phyloP scores from a whole-genome alignment of 2,113 vertebrate genomes.

The Lamprotornis superbus region DNA sequence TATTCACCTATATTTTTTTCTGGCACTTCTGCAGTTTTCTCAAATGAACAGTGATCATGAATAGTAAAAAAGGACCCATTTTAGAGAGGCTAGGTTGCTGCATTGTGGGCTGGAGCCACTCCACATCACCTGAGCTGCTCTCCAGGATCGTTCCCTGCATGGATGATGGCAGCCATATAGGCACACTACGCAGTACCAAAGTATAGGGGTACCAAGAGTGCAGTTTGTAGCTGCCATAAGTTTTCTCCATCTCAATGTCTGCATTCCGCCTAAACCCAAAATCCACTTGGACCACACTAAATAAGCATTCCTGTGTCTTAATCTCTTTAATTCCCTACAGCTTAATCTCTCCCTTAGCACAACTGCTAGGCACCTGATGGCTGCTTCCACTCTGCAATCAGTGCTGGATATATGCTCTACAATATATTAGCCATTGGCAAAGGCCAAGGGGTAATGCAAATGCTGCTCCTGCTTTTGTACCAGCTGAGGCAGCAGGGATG shows the following conservation, averaged over 20 bases:
- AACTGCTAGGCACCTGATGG: not conserved
- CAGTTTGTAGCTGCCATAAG: not conserved
- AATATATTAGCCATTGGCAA: not conserved
- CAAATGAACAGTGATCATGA: not conserved
- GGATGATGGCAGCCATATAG: fast-evolving
- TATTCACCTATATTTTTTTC: not conserved
- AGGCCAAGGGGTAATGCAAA: not conserved
- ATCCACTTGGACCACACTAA: not conserved
- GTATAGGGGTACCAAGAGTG: not conserved
- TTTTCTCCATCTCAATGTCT: not conserved
- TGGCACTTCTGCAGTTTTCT: not conserved
- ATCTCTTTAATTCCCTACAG: not conserved
- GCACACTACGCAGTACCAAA: fast-evolving
- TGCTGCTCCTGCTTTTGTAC: not conserved
- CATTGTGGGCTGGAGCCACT: not conserved
- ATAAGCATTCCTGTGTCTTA: not conserved
- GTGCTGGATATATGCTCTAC: not conserved
- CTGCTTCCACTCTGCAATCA: not conserved
- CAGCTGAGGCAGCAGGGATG: not conserved
- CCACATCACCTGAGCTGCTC: not conserved
- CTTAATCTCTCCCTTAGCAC: not conserved
- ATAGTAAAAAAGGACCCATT: not conserved
- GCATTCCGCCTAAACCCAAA: not conserved
- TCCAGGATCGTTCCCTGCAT: fast-evolving
- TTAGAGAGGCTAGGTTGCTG: not conserved